Percentiles rank a stretch among this genome's conserved stretches.
These are phyloP conservation scores for Periplaneta americana DNA, from an alignment of 1,140 invertebrate genomes.

Conservation along the genomic window DNA sequence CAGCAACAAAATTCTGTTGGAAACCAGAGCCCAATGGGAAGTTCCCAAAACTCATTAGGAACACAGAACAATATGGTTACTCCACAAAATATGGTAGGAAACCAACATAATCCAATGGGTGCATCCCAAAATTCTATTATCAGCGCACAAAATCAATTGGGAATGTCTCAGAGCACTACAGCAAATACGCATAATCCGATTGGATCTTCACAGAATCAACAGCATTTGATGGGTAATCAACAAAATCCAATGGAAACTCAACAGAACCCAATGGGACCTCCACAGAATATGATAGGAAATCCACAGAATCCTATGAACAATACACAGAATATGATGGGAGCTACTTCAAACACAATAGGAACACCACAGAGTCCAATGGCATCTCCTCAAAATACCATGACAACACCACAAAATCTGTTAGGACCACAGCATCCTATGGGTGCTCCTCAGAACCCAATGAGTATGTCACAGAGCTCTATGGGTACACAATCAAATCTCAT, in stretches of 20 bases:
- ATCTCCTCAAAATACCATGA: background rate
- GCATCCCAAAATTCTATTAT: background rate
- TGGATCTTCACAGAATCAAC: background rate
- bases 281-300: background rate
- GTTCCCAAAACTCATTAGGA: background rate
- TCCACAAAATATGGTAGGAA: background rate
- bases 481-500: background rate
- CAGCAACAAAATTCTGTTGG: conserved; percentile 2
- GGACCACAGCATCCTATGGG: background rate
- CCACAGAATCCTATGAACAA: background rate
- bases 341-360: background rate
- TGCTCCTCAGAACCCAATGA: background rate
- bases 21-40: background rate
- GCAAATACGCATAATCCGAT: background rate
- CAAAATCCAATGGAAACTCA: background rate
- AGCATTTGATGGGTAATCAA: background rate
- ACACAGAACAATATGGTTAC: background rate
- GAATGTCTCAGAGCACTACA: background rate
- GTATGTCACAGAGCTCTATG: background rate
- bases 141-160: background rate
- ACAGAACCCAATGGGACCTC: background rate
- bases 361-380: background rate
- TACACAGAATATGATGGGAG: no score
- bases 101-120: background rate
- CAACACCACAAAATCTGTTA: no score